phyloP scores from a whole-genome alignment of 2,888 invertebrate genomes.

The Cosmorhoe ocellata region DNA sequence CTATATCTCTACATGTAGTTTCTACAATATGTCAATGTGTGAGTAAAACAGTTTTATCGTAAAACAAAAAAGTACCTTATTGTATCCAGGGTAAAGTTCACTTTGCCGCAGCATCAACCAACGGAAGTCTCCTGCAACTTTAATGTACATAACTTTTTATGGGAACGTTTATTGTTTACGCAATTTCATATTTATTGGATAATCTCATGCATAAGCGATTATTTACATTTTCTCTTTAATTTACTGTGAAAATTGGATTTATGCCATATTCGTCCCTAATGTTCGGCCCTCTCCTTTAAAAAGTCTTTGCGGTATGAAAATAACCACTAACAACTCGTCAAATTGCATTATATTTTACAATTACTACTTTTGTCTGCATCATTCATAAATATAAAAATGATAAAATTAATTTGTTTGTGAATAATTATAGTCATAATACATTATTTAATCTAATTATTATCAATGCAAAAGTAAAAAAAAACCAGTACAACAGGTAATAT shows the following conservation, averaged over 20 bases:
- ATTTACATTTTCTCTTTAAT: constrained; percentile 3
- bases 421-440: no score
- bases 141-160: constrained; percentile 10
- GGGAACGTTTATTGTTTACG: constrained; percentile 7
- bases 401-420: no score
- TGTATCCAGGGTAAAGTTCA: background rate
- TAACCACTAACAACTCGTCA: background rate
- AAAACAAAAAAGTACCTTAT: no score
- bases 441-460: no score
- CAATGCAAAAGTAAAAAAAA: no score
- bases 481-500: no score
- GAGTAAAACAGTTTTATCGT: background rate
- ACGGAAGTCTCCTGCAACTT: constrained; percentile 3
- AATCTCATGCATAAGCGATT: constrained; percentile 7
- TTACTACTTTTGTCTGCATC: no score
- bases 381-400: no score
- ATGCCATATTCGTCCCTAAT: no score
- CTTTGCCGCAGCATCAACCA: background rate
- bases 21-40: background rate
- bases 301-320: background rate
- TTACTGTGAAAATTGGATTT: background rate
- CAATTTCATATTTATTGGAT: constrained; percentile 13
- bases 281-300: no score
- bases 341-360: no score
- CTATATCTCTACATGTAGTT: background rate